Evolutionary conservation across 2,888 invertebrate species (phyloP), one percentile per base, ranked within the genome.

Genomic region (Synergus umbraculus): DNA sequence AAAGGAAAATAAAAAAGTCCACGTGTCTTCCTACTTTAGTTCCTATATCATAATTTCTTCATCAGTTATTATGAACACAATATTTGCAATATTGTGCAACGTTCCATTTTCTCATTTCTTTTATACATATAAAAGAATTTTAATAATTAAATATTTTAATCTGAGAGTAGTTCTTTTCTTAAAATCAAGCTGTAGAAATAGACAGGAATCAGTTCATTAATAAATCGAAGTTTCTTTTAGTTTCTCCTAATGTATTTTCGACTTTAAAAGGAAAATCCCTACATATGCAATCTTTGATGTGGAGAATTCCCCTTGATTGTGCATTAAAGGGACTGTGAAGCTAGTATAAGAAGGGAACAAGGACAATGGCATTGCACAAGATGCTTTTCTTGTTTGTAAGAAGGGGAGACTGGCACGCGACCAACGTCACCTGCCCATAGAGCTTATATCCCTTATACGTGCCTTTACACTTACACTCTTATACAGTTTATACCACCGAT

Each of bases 391-490:
- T 89, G 82, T 86, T 81, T 81, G 82, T 84, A 82, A 67, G 81
- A 83, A 83, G 82, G 88, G 88, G 89, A 88, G 87, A 84, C 83
- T 88, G 92, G 91, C 92, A 92, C 92, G 92, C 92, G 92, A 91
- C 92, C 90, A 90, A 90, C 90, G 90, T 92, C 92, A 92, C 92
- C 92, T 92, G 92, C 90, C 86, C 77, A 78, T 79, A 73, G 77
- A 80, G 84, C 83, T 84, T 85, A 88, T 84, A 83, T 80, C 86
- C 85, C 83, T 84, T 85, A 88, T 83, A 82, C 81, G 86, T 86
- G 79, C 85, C 84, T 84, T 82, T 85, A 87, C 86, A 13, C 7
- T 49, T 46, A 18, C 22, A 41, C 18, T 44, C 54, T 46, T 44
- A 69, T 44, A 69, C 79, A 76, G 63, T 79, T 82, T 78, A 78